Base-by-base conservation (phyloP, 2,113 vertebrate genomes). In the Odontophorus gujanensis region DNA sequence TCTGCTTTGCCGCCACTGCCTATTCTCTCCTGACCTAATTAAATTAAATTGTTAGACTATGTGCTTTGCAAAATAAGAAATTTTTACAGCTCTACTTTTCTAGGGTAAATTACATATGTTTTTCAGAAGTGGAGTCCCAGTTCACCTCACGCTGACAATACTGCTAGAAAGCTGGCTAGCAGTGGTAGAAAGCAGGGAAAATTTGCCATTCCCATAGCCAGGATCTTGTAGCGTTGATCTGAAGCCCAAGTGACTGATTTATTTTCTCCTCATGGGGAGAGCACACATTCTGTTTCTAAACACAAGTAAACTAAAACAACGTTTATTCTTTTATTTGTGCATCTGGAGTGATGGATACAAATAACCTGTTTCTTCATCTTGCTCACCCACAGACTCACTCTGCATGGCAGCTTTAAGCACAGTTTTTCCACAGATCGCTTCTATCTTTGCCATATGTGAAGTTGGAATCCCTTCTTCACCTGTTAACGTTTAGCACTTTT, bases 381-480 rank as follows among this genome's bases (percentile, higher is more conserved):
- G 34, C 24, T 69, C 36, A 36, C n/a, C 53, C 28, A 68, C 9
- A 43, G 2, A 19, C n/a, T n/a, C n/a, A n/a, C n/a, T 2, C 48
- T 50, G 7, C 3, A 28, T 20, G 17, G 12, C 51, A 79, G 25
- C 21, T 30, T 11, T 53, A 30, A 24, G 4, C 17, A 53, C 2
- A 48, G 48, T 26, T 26, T 55, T 84, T 81, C 14, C 11, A n/a
- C 53, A 59, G 4, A 9, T 61, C 11, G 13, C 4, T 32, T 55
- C 32, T 20, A 24, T 87, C 71, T n/a, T 50, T 45, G 38, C 80
- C 28, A 32, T 55, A 50, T 21, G 26, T 30, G 51, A 13, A 61
- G 22, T 32, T 81, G 65, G 43, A 95, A 91, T 34, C 16, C 13
- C n/a, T 72, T 87, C 32, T 57, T 72, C n/a, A 53, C 75, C 36